Evolutionary conservation across 2,113 vertebrate genomes (phyloP), one percentile per base, ranked within the genome.

Genomic region (Recurvirostra avosetta): DNA sequence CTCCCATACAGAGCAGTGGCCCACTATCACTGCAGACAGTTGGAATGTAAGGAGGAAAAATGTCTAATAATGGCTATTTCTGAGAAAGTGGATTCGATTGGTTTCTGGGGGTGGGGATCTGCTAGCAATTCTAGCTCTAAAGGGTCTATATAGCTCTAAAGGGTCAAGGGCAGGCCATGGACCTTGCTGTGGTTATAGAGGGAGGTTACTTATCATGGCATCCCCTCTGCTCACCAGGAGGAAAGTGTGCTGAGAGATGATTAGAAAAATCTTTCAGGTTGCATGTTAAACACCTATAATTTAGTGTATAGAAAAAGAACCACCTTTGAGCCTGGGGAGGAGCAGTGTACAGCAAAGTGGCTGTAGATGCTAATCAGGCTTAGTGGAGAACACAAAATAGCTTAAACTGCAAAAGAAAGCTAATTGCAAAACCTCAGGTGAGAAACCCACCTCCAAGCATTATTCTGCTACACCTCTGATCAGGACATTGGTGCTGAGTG

Each of bases 371-470:
- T 90, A 85, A 82, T 88, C 77, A 12, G 22, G 78, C 43, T 84
- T 40, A 40, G 65, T 6, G 0, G 65, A 58, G 80, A 88, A 23
- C 58, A 30, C 47, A 2, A 32, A 87, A 75, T 16, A 79, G 87
- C 84, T 92, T 82, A 78, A 94, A 49, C 62, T 58, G 92, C 67
- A 66, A n/a, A 94, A 96, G 15, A 70, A 80, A 96, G 49, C 36
- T 79, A 38, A 11, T 92, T 88, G 74, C 71, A 49, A 92, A 97
- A 83, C 58, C 41, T 70, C 82, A 3, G 3, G 66, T 22, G 75
- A 83, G 71, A 81, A 93, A 92, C 91, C 94, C 91, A 47, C 71
- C 88, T 86, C 78, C 11, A 4, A 88, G 86, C 5, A 2, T 34
- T 65, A 43, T 38, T 82, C 6, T 74, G 70, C 77, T 91, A 8